Evolutionary conservation across 2,797 vertebrate species (phyloP).

Genomic region (Acanthis flammea): DNA sequence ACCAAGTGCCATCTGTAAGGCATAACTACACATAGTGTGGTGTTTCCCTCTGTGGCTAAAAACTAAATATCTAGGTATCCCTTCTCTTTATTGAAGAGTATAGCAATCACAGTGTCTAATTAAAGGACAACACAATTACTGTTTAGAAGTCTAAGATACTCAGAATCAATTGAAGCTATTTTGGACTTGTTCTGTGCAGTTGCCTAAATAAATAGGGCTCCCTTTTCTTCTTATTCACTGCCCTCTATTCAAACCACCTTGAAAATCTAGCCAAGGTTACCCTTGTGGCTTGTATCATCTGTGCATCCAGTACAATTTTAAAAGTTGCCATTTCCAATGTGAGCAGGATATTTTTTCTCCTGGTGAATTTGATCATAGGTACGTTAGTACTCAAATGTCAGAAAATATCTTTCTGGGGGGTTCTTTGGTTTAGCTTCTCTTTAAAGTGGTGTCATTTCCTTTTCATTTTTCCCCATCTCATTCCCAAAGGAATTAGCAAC

Average conservation of each 20-base stretch:
- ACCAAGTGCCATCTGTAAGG: slow-evolving; percentile 4
- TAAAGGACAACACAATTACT: slow-evolving; percentile 47
- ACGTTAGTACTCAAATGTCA: background rate
- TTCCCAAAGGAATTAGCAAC: slow-evolving; percentile 45
- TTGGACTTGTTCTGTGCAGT: slow-evolving; percentile 16
- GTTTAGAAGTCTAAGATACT: slow-evolving; percentile 43
- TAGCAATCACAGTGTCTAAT: slow-evolving; percentile 30
- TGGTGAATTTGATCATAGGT: background rate
- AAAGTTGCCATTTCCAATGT: background rate
- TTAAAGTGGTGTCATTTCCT: slow-evolving; percentile 32
- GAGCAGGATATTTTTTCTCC: background rate
- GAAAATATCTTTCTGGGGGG: background rate
- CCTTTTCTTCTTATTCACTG: background rate
- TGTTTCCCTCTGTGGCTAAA: slow-evolving; percentile 34
- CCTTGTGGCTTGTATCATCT: background rate
- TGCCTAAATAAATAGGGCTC: slow-evolving; percentile 27
- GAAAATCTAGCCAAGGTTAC: background rate
- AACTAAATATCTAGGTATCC: slow-evolving; percentile 17
- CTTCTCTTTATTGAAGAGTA: slow-evolving; percentile 54
- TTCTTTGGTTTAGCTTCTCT: background rate
- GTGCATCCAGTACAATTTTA: background rate
- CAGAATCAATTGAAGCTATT: slow-evolving; percentile 22
- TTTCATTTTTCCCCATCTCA: background rate
- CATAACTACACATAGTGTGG: background rate
- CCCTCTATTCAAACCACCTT: background rate